Conservation (phyloP, 23 tunicate genomes). For the Halocynthia aurantium region DNA sequence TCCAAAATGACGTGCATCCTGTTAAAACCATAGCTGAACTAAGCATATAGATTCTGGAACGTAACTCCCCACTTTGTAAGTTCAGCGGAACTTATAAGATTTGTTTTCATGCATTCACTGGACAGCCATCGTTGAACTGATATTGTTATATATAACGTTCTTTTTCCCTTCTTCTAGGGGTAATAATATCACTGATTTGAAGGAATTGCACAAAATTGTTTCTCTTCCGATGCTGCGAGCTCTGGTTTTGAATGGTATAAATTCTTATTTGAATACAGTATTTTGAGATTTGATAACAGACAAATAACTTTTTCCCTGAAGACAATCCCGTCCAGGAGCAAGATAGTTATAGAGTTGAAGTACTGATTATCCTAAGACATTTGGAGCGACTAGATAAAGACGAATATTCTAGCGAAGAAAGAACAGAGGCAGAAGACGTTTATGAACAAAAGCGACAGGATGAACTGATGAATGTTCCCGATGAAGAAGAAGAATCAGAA, state of each 20-base stretch:
- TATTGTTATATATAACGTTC: background rate
- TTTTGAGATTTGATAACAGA: no score
- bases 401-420: conserved; percentile 71
- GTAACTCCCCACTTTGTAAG: no score
- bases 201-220: conserved; percentile 52
- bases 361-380: conserved; percentile 60
- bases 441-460: conserved; percentile 78
- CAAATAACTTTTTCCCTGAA: conserved; percentile 20
- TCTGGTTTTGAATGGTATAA: conserved; percentile 48
- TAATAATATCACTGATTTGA: conserved; percentile 50
- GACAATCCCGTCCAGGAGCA: conserved; percentile 69
- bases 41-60: no score
- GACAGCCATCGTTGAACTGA: no score
- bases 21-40: no score
- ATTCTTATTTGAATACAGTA: no score
- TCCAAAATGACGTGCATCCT: no score
- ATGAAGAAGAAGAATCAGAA: conserved; percentile 33
- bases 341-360: conserved; percentile 71
- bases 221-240: conserved; percentile 62
- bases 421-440: conserved; percentile 91
- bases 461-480: conserved; percentile 41
- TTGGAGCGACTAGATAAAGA: conserved; percentile 85
- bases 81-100: no score
- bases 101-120: no score
- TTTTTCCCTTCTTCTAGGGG: conserved; percentile 38